Evolutionary conservation across 2,797 vertebrate genomes (phyloP).

Genomic region (Lutjanus argentimaculatus): DNA sequence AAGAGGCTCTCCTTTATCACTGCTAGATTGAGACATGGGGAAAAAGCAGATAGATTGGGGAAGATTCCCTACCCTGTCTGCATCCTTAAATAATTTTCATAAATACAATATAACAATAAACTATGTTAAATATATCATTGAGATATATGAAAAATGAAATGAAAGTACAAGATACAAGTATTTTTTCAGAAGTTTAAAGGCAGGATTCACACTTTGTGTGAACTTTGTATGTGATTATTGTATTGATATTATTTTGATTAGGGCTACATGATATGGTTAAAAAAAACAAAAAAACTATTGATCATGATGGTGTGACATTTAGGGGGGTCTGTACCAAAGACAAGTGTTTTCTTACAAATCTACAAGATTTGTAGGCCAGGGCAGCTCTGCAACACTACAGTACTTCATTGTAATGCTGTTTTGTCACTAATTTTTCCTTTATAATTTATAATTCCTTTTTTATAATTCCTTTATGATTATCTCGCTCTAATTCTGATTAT

Average conservation of each 20-base stretch:
- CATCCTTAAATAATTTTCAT: constrained; percentile 42
- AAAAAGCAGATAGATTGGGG: constrained; percentile 55
- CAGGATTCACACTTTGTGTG: not conserved
- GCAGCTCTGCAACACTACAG: too few relatives aligned
- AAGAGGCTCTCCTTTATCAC: constrained; percentile 78
- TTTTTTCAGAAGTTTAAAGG: not conserved
- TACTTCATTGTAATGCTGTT: too few relatives aligned
- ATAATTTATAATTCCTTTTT: too few relatives aligned
- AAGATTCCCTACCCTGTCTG: constrained; percentile 36
- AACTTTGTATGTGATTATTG: not conserved
- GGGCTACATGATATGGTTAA: too few relatives aligned
- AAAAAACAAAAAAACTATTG: too few relatives aligned
- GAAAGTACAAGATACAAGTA: not conserved
- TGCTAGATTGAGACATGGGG: constrained; percentile 72
- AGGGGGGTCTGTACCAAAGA: too few relatives aligned
- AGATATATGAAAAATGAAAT: not conserved
- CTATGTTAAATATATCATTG: not conserved
- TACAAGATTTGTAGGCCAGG: too few relatives aligned
- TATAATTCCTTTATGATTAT: too few relatives aligned
- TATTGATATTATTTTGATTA: not conserved
- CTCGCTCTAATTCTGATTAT: too few relatives aligned
- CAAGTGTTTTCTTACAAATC: too few relatives aligned
- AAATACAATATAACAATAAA: constrained; percentile 21
- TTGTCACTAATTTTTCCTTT: too few relatives aligned
- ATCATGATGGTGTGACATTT: too few relatives aligned